Conservation (phyloP, 2,797 vertebrate genomes). For the Vipera latastei region DNA sequence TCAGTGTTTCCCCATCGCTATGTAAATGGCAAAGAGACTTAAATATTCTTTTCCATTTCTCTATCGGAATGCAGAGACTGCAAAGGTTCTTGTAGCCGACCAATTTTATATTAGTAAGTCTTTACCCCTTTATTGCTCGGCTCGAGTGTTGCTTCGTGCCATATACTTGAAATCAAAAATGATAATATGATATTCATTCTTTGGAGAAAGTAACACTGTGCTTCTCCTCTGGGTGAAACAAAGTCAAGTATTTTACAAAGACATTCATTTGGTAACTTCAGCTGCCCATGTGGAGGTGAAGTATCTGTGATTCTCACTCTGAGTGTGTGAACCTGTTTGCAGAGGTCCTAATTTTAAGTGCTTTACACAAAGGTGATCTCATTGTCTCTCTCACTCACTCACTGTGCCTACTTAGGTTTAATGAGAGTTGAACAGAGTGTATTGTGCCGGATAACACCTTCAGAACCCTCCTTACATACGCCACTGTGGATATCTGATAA, state of each 20-base stretch:
- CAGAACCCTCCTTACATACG: neutral
- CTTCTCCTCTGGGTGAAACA: constrained; percentile 48
- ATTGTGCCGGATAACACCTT: constrained; percentile 18
- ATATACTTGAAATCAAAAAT: constrained; percentile 19
- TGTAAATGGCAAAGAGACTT: neutral
- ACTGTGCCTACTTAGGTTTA: constrained; percentile 42
- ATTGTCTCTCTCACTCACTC: constrained; percentile 9
- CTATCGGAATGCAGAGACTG: neutral
- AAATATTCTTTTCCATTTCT: neutral
- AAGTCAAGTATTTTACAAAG: constrained; percentile 49
- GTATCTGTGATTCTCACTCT: constrained; percentile 35
- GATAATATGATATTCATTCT: constrained; percentile 40
- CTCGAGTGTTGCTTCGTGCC: constrained; percentile 16
- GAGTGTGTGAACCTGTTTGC: constrained; percentile 40
- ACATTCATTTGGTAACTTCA: constrained; percentile 29
- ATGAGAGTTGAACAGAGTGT: neutral
- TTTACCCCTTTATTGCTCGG: constrained; percentile 14
- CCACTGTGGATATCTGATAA: constrained; percentile 35
- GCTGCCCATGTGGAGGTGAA: constrained; percentile 35
- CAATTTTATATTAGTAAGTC: constrained; percentile 17
- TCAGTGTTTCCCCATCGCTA: no score
- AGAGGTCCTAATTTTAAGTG: constrained; percentile 32
- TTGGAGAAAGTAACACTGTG: constrained; percentile 34
- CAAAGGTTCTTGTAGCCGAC: constrained; percentile 1
- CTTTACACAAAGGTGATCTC: constrained; percentile 3